Percentiles rank a stretch among this genome's conserved stretches.
Evolutionary conservation across 2,797 vertebrate genomes (phyloP).

Genomic region (Eulemur albifrons): DNA sequence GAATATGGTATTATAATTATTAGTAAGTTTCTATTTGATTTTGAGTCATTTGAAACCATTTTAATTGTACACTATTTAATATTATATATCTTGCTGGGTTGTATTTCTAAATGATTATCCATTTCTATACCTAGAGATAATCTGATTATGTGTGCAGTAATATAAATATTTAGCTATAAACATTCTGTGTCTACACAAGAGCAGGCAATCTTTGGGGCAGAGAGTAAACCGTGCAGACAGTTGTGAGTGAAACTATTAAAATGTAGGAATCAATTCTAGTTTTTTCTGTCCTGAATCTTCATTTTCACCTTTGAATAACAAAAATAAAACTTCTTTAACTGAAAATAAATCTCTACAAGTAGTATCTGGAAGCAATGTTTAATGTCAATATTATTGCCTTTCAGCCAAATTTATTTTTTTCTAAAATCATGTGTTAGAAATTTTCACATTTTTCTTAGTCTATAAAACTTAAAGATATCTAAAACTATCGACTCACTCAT

Average conservation of each 20-base stretch:
- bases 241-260: neutral
- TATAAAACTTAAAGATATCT: neutral
- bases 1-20: neutral
- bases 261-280: neutral
- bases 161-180: neutral
- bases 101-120: neutral
- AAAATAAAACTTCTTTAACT: neutral
- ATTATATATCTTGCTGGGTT: neutral
- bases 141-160: neutral
- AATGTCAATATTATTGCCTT: neutral
- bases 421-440: neutral
- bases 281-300: neutral
- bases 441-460: neutral
- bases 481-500: neutral
- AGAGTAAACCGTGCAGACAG: neutral
- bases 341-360: neutral
- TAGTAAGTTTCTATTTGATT: neutral
- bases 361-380: neutral
- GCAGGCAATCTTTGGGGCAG: neutral
- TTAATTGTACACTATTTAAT: neutral
- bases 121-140: constrained; percentile 26
- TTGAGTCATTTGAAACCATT: neutral
- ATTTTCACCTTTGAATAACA: neutral
- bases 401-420: neutral
- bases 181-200: neutral